Evolutionary conservation across 2,113 vertebrate species (phyloP), one percentile per base, ranked within the genome.

Genomic region (Pyrgilauda ruficollis): DNA sequence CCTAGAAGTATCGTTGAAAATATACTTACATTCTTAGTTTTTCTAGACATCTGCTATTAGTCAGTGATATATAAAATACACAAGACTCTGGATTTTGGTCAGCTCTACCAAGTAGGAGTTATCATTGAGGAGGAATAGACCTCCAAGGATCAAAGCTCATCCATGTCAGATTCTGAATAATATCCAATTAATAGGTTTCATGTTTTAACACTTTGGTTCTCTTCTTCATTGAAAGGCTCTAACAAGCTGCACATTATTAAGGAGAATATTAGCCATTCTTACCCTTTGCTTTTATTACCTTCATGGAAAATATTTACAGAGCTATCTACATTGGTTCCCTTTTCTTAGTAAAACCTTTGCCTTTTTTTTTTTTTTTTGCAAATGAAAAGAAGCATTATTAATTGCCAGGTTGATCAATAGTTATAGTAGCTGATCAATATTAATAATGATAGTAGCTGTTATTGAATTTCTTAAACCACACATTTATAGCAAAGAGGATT

Each of bases 1-100:
- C 5, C 10, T 47, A 63, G 22, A 82, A 87, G 21, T 18, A 31
- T 26, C 21, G 59, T 70, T 39, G 26, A 90, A 83, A 85, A 58
- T 28, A 49, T 22, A 7, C 9, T 55, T 72, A 41, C 7, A 72
- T 9, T 52, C 47, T 37, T 67, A 30, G 18, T 47, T 90, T 56
- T 84, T 52, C 64, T 78, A 44, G 9, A 41, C 21, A 69, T 44
- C 37, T 87, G 23, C 35, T 55, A 13, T 17, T 68, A 87, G 15
- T 15, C 33, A 56, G 35, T n/a, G 39, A 22, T 1, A 4, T 15
- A 63, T 13, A 15, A 39, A 68, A 55, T 20, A 59, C 3, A 64
- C 13, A 9, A 52, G 41, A 43, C 18, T 59, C 43, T 1, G 0
- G 23, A 69, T 26, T 44, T 61, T 1, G 0, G 6, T 62, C 64